Evolutionary conservation across 2,797 vertebrate genomes (phyloP).

Genomic region (Acrocephalus scirpaceus): DNA sequence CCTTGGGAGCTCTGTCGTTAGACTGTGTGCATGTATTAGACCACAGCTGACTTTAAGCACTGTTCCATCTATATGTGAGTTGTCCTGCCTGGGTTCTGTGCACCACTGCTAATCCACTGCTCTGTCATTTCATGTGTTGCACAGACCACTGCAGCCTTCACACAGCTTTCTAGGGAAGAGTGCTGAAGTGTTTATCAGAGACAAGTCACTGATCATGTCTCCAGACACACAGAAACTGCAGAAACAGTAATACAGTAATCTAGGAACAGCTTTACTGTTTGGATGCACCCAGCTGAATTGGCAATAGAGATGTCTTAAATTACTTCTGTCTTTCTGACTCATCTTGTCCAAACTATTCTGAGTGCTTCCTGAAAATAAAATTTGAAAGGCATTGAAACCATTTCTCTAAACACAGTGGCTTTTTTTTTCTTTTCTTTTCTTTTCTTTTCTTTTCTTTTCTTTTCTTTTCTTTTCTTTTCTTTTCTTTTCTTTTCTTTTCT

Average conservation of each 20-base stretch:
- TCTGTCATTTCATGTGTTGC: not conserved
- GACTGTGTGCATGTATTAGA: rapidly evolving
- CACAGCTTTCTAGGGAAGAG: not conserved
- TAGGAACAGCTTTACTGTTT: not conserved
- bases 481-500: not conserved
- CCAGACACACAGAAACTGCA: not conserved
- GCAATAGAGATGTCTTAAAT: not conserved
- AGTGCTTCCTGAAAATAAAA: not conserved
- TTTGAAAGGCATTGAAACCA: not conserved
- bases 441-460: not conserved
- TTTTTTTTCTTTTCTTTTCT: not conserved
- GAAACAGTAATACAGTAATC: not conserved
- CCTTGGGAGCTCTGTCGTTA: not conserved
- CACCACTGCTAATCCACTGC: not conserved
- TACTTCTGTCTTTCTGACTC: not conserved
- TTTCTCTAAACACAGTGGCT: not conserved
- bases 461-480: not conserved
- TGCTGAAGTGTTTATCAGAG: not conserved
- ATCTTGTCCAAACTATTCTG: not conserved
- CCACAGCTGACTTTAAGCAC: not conserved
- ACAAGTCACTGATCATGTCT: not conserved
- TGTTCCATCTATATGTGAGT: not conserved
- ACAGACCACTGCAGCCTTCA: not conserved
- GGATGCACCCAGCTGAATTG: not conserved
- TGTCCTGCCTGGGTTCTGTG: not conserved